Conservation (phyloP, 1,140 invertebrate genomes). For the Mercenaria mercenaria region DNA sequence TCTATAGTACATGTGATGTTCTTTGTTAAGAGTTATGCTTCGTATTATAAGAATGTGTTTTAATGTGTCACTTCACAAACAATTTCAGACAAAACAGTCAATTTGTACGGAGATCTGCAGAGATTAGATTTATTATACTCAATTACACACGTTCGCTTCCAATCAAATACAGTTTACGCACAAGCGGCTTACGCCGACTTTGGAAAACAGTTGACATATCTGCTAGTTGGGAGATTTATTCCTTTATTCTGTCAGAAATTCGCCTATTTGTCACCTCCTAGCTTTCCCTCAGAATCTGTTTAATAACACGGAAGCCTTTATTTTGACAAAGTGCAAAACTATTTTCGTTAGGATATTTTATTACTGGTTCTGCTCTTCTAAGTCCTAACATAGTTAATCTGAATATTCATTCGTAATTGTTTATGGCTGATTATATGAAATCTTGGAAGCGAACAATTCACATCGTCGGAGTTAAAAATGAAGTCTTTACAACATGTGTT, state of each 20-base stretch:
- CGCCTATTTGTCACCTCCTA: slow-evolving; percentile 21
- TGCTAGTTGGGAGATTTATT: background rate
- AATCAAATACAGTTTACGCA: slow-evolving; percentile 50
- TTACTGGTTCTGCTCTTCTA: no score
- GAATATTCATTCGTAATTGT: no score
- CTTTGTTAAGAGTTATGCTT: slow-evolving; percentile 54
- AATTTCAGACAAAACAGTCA: slow-evolving; percentile 46
- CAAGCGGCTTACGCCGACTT: slow-evolving; percentile 34
- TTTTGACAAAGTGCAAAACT: background rate
- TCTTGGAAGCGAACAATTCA: no score
- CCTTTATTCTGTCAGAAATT: slow-evolving; percentile 43
- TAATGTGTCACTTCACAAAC: slow-evolving; percentile 1
- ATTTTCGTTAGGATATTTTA: no score
- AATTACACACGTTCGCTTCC: slow-evolving; percentile 42
- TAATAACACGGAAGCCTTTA: slow-evolving; percentile 25
- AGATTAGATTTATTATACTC: slow-evolving; percentile 58
- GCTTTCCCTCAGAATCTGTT: slow-evolving; percentile 8
- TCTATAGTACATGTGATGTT: slow-evolving; percentile 49
- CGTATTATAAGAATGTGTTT: slow-evolving; percentile 11
- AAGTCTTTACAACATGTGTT: no score
- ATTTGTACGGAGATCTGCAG: slow-evolving; percentile 30
- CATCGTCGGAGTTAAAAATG: no score
- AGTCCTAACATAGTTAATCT: no score
- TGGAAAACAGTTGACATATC: slow-evolving; percentile 38
- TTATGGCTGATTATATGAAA: no score